Base-by-base conservation (phyloP, 1,140 invertebrate genomes). In the Diorhabda elongata region DNA sequence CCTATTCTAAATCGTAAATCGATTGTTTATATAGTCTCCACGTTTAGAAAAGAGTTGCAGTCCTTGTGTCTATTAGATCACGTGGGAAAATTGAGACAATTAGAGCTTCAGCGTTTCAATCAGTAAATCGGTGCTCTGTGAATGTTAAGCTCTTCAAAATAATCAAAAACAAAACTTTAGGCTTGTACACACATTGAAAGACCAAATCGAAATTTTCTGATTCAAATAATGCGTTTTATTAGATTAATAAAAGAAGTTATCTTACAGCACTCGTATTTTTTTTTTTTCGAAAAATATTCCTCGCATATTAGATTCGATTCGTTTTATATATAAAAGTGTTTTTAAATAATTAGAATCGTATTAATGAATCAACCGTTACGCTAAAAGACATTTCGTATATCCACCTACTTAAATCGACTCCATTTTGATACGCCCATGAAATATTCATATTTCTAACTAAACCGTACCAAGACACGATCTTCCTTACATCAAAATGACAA, bases 391-490 rank as follows among this genome's bases (percentile, higher is more conserved):
- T 9, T 52, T 52, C 47, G 9, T 8, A 8, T 52, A n/a, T n/a
- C n/a, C 6, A 8, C 4, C 6, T 8, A 8, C 70, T 52, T 64
- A 66, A 41, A 70, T 66, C 66, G 71, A 66, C 73, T 76, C 74
- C 59, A 69, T 67, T 56, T 52, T 52, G n/a, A 52, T 52, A 6
- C 47, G 47, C 47, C n/a, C 47, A n/a, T 52, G 47, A 52, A 52
- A 52, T 52, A 52, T 52, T 52, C 47, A 52, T 52, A 52, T 8
- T n/a, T n/a, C 47, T 52, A 52, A 52, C 47, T 52, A 52, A 72
- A 66, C 68, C 75, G 76, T 78, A 78, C 76, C 76, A 78, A 71
- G 76, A 73, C 73, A 73, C 76, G 70, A 64, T 78, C 73, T 76
- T 78, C 71, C 75, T 73, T 73, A 71, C 58, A 62, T 71, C 58